Evolutionary conservation across 2,888 invertebrate genomes (phyloP), one percentile per base, ranked within the genome.

Genomic region (Congeria kusceri): DNA sequence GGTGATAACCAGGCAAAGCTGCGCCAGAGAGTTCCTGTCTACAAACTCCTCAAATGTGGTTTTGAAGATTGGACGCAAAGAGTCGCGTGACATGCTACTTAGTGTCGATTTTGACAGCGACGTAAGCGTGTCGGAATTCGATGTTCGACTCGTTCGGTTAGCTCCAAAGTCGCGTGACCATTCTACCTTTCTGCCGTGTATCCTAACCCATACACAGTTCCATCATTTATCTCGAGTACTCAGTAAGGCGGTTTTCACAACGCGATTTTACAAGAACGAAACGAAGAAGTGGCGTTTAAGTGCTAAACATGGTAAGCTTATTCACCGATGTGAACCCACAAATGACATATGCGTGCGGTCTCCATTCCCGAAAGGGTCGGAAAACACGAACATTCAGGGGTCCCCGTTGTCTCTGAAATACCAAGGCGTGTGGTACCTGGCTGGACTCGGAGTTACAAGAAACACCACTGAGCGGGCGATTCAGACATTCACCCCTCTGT

Each of bases 361-460:
- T 3, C 65, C 29, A 20, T 25, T 20, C 20, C 4, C 53, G 9
- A 25, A 53, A 5, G 20, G 23, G 13, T 61, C 73, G 18, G 61
- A 73, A 20, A 62, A 69, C 25, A 61, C 77, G 47, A 59, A 80
- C 61, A 53, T 83, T 4, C 70, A 83, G 44, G 87, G 87, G 11
- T 84, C 86, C 9, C 87, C 87, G 1, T 58, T 87, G 23, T 86
- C 80, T n/a, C 57, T 87, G 11, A 72, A 84, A 3, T 78, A 84
- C 57, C 80, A 81, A 47, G 83, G 83, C 25, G 59, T 85, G 23
- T 81, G 83, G 77, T 77, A 84, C 65, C 58, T 85, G 18, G 84
- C 83, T 3, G 87, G 87, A 9, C n/a, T 87, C 15, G 87, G 87
- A 0, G 53, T 58, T 11, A 63, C 70, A 9, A 29, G 29, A 1